Conservation (phyloP, 2,113 vertebrate genomes). For the Micronycteris hirsuta region DNA sequence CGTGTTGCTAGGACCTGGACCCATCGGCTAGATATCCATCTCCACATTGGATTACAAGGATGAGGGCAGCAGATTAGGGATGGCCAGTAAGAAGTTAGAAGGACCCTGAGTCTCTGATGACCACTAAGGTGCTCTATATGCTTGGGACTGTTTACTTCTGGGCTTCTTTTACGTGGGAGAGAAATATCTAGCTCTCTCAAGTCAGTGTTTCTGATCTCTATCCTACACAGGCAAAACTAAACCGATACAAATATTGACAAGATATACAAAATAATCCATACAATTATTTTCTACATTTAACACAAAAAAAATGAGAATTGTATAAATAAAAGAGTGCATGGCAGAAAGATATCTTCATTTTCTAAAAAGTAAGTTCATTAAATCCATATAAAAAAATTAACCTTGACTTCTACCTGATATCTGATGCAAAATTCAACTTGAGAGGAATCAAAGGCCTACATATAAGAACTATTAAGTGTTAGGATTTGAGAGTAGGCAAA, state of each 20-base stretch:
- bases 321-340: background rate
- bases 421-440: background rate
- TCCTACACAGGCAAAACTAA: background rate
- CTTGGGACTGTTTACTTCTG: background rate
- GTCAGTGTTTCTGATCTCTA: background rate
- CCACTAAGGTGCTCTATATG: background rate
- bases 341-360: background rate
- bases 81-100: background rate
- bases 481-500: background rate
- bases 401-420: background rate
- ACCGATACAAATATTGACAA: background rate
- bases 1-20: background rate
- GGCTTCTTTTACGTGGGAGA: background rate
- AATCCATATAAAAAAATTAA: background rate
- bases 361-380: background rate
- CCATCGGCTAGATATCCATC: background rate
- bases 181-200: background rate
- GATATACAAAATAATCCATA: background rate
- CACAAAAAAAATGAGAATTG: background rate
- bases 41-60: background rate
- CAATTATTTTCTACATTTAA: background rate
- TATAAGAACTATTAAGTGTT: background rate
- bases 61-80: background rate
- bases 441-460: background rate
- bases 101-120: background rate